Conservation (phyloP, 2,888 invertebrate genomes). For the Eupithecia subfuscata region DNA sequence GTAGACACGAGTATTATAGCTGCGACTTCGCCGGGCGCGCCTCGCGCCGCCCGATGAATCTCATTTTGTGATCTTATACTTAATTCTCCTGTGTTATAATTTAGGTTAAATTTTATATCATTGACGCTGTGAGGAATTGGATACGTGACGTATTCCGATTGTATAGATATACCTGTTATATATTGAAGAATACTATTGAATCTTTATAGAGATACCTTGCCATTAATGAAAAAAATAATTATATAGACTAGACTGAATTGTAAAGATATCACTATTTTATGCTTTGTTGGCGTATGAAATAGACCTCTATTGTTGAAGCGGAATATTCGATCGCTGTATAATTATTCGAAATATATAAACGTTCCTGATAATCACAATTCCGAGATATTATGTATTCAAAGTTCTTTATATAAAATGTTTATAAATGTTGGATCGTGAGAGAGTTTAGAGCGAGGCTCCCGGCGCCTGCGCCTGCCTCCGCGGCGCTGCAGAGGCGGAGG, state of each 20-base stretch:
- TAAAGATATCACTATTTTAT: constrained; percentile 84
- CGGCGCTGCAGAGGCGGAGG: constrained; percentile 55
- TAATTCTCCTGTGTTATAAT: constrained; percentile 85
- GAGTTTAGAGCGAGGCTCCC: constrained; percentile 56
- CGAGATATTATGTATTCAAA: constrained; percentile 69
- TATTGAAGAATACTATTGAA: constrained; percentile 81
- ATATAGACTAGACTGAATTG: constrained; percentile 84
- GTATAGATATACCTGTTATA: constrained; percentile 82
- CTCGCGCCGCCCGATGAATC: constrained; percentile 80
- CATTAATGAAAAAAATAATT: constrained; percentile 80
- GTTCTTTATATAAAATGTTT: constrained; percentile 69
- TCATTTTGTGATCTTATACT: constrained; percentile 85
- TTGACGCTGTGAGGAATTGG: constrained; percentile 82
- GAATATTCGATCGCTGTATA: constrained; percentile 66
- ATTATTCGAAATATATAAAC: constrained; percentile 66
- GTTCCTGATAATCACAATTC: constrained; percentile 73
- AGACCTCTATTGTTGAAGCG: constrained; percentile 78
- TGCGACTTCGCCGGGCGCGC: constrained; percentile 80
- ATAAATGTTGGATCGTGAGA: constrained; percentile 67
- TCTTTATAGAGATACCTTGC: constrained; percentile 84
- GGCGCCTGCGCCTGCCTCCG: constrained; percentile 39
- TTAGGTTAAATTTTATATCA: constrained; percentile 85
- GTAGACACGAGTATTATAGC: constrained; percentile 80
- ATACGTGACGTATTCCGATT: constrained; percentile 79
- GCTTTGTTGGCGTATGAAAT: constrained; percentile 82